phyloP scores from a whole-genome alignment of 35 echinoderm and acorn worm genomes.

The Apostichopus californicus region DNA sequence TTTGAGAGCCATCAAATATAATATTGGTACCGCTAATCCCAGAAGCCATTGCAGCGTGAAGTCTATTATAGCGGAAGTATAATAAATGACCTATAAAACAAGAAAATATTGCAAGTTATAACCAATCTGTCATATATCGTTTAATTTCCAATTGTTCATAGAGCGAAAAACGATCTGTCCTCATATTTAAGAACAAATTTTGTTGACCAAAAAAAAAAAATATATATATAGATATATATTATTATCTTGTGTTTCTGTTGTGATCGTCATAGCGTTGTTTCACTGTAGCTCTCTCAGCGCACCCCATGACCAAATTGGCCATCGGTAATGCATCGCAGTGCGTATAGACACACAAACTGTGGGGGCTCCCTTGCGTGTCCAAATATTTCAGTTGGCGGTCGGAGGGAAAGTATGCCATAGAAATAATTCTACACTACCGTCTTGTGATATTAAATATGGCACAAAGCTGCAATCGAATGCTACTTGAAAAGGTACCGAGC shows the following conservation, averaged over 20 bases:
- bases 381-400: constrained; percentile 41
- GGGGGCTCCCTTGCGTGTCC: constrained; percentile 47
- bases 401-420: constrained; percentile 27
- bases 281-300: background rate
- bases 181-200: background rate
- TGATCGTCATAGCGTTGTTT: background rate
- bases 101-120: background rate
- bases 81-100: constrained; percentile 5
- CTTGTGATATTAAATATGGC: constrained; percentile 47
- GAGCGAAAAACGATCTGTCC: background rate
- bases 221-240: background rate
- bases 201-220: background rate
- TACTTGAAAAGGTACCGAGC: constrained; percentile 22
- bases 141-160: constrained; percentile 11
- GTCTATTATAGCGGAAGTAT: background rate
- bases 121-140: constrained; percentile 27
- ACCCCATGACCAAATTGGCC: constrained; percentile 38
- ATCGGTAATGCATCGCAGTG: background rate
- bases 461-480: constrained; percentile 37
- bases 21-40: background rate
- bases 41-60: too few species aligned
- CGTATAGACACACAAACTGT: constrained; percentile 34
- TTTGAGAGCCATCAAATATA: background rate
- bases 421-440: background rate
- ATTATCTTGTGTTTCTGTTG: background rate